Percentiles rank a stretch among this genome's conserved stretches.
phyloP scores from a whole-genome alignment of 2,888 invertebrate species.

The Drosophila cracens region DNA sequence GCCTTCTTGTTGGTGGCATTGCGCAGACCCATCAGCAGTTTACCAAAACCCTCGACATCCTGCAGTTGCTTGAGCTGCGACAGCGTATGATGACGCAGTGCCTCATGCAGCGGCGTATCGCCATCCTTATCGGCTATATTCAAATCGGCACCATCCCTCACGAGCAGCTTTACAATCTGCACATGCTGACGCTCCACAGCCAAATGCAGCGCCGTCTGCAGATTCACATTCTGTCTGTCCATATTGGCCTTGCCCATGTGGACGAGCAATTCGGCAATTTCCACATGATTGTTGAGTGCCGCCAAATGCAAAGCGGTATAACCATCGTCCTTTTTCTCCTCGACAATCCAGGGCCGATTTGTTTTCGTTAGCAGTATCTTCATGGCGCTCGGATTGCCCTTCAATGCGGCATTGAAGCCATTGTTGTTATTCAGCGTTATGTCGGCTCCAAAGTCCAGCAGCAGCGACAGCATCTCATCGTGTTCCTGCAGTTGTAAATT shows the following conservation, averaged over 20 bases:
- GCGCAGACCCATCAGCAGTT: constrained; percentile 93
- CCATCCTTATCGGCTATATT: constrained; percentile 99
- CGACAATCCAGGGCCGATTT: constrained; percentile 98
- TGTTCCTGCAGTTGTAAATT: constrained; percentile 87
- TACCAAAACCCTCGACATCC: constrained; percentile 95
- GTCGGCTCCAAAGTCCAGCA: constrained; percentile 97
- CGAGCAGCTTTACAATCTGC: constrained; percentile 97
- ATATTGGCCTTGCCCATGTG: constrained; percentile 95
- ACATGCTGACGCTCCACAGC: constrained; percentile 98
- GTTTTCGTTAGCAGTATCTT: constrained; percentile 96
- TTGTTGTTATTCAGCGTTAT: constrained; percentile 98
- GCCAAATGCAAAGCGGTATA: constrained; percentile 98
- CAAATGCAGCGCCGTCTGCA: constrained; percentile 96
- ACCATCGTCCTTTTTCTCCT: constrained; percentile 99
- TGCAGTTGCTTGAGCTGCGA: constrained; percentile 97
- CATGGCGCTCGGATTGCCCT: constrained; percentile 96
- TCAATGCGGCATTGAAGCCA: constrained; percentile 96
- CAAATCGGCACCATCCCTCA: constrained; percentile 95
- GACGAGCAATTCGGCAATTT: constrained; percentile 96
- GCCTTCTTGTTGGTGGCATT: constrained; percentile 94
- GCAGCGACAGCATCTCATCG: constrained; percentile 97
- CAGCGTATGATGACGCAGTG: constrained; percentile 97
- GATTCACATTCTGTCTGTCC: constrained; percentile 97
- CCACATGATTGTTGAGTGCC: constrained; percentile 98
- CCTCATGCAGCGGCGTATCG: constrained; percentile 94